These are phyloP conservation scores for Gorsachius goisagi DNA, from an alignment of 2,113 vertebrate species.

Conservation along the genomic window DNA sequence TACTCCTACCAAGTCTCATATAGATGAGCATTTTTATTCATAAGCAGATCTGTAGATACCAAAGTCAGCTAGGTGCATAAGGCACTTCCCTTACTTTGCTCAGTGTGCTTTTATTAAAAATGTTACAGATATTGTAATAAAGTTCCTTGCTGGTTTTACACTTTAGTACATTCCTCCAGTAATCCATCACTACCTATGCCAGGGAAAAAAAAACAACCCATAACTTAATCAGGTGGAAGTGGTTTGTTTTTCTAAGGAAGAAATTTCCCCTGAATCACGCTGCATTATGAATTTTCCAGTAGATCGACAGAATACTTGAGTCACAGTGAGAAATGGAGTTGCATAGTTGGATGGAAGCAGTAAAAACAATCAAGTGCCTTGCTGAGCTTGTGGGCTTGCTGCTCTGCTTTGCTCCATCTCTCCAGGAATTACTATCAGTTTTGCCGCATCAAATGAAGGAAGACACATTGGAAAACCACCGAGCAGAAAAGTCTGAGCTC, in stretches of 20 bases:
- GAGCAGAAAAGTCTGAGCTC: neutral
- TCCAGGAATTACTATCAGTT: neutral
- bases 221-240: neutral
- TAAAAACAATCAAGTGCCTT: constrained; percentile 28
- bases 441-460: neutral
- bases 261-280: neutral
- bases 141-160: neutral
- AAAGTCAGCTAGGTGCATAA: neutral
- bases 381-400: neutral
- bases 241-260: neutral
- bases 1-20: neutral
- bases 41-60: neutral
- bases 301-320: neutral
- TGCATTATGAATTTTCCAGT: constrained; percentile 22
- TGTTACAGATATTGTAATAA: neutral
- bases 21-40: neutral
- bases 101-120: neutral
- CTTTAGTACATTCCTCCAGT: neutral
- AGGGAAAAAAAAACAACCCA: neutral
- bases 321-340: constrained; percentile 26
- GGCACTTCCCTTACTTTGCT: neutral
- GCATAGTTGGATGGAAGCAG: constrained; percentile 4
- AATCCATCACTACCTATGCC: neutral
- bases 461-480: neutral
- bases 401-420: neutral